Conservation (phyloP, 2,113 vertebrate species). For the Martes martes region DNA sequence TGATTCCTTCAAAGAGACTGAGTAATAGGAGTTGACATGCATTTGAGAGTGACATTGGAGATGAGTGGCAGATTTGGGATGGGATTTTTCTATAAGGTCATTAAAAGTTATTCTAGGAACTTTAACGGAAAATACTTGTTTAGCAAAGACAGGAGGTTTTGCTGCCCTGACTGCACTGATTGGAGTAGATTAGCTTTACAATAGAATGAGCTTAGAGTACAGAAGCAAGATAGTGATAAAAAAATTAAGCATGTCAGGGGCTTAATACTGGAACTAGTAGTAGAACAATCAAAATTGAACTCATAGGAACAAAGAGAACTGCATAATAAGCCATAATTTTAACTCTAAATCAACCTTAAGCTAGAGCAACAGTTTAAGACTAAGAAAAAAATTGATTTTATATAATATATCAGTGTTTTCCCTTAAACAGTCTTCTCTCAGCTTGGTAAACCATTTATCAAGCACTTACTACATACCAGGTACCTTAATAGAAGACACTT, state of each 20-base stretch:
- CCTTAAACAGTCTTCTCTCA: background rate
- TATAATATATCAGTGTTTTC: background rate
- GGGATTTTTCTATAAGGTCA: background rate
- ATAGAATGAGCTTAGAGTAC: background rate
- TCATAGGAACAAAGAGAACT: background rate
- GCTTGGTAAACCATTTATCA: background rate
- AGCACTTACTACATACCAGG: background rate
- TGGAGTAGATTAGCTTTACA: background rate
- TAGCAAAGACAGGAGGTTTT: background rate
- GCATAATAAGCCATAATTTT: background rate
- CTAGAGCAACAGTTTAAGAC: background rate
- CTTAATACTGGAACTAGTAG: background rate
- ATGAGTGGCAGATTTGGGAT: background rate
- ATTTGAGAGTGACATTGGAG: background rate
- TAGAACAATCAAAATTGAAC: background rate
- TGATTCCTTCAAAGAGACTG: background rate
- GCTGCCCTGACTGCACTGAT: background rate
- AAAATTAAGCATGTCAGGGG: background rate
- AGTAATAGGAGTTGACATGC: background rate
- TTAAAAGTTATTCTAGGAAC: background rate
- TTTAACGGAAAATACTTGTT: background rate
- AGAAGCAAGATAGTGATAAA: background rate
- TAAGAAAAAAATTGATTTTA: background rate
- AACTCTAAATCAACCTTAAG: slow-evolving; percentile 6
- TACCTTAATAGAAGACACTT: background rate